Base-by-base conservation (phyloP, 2,797 vertebrate species). In the Sardinella longiceps region DNA sequence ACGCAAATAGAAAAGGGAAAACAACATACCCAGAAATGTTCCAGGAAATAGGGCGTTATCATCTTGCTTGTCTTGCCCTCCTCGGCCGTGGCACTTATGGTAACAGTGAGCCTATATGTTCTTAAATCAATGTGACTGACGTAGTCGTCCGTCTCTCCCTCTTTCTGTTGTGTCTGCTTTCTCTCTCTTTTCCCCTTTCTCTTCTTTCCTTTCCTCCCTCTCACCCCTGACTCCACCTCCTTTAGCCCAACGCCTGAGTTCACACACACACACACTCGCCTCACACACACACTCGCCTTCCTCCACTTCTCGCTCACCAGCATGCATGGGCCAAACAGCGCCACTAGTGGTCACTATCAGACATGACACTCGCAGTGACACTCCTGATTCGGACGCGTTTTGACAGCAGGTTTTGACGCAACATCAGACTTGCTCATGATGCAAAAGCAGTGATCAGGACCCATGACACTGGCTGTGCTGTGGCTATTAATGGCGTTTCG, bases 1-100 rank as follows among this genome's bases (percentile, higher is more conserved):
- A 91, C 89, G 85, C 93, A 63, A 86, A 80, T 63, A 70, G 3
- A 84, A 53, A 84, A 85, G 28, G 63, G 77, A 85, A 87, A 80
- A n/a, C 81, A 89, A 95, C 95, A 82, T 96, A 99, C 98, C 98
- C 98, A 98, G 90, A 99, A 99, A 95, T 91, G 96, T 93, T 99
- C 97, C 82, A 96, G 94, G 94, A 99, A 99, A 95, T 97, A 97
- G 86, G 97, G 97, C 95, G 97, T 96, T 95, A 96, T 95, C 97
- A 97, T 97, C 92, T 93, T 96, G 95, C 23, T 60, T 60, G 33
- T 84, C 89, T 87, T 93, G 91, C 89, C 82, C 46, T 48, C 91
- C 90, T 90, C 88, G 84, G 86, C 89, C 85, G 88, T 87, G 74
- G 83, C 87, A 88, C 83, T 86, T 85, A 20, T 83, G 60, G 88